Conservation (phyloP, 2,113 vertebrate genomes). For the Rhineura floridana region DNA sequence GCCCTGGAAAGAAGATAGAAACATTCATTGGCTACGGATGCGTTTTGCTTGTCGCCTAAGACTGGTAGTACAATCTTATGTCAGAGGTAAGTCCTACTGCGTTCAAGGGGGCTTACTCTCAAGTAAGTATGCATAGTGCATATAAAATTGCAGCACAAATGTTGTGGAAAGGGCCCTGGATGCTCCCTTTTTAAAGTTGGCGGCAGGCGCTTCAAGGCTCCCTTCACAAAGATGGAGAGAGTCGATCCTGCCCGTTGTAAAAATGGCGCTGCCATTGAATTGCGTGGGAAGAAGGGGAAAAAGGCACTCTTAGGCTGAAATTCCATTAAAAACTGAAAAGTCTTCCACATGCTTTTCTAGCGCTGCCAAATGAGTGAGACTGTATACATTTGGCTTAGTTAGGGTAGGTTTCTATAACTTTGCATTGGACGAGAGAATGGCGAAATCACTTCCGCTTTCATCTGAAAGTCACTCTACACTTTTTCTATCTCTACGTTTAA, state of each 20-base stretch:
- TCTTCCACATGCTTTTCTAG: background rate
- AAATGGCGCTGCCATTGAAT: background rate
- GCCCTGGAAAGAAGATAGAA: too few species aligned
- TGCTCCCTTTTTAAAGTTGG: background rate
- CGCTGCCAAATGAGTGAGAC: accelerated
- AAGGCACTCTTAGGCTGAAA: background rate
- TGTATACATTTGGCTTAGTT: background rate
- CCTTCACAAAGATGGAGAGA: background rate
- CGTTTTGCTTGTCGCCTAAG: too few species aligned
- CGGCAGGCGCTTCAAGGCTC: background rate
- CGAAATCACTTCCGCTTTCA: background rate
- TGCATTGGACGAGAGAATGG: background rate
- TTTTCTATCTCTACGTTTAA: background rate
- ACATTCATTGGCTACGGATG: too few species aligned
- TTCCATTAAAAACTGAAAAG: background rate
- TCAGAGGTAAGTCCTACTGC: background rate
- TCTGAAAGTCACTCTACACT: background rate
- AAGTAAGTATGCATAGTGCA: too few species aligned
- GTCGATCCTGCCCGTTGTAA: background rate
- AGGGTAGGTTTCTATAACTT: background rate
- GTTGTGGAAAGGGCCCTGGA: background rate
- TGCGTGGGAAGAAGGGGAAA: too few species aligned
- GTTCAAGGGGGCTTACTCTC: background rate
- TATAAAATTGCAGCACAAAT: background rate
- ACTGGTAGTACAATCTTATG: too few species aligned